phyloP scores from a whole-genome alignment of 1,140 invertebrate genomes.

The Lethocerus indicus region DNA sequence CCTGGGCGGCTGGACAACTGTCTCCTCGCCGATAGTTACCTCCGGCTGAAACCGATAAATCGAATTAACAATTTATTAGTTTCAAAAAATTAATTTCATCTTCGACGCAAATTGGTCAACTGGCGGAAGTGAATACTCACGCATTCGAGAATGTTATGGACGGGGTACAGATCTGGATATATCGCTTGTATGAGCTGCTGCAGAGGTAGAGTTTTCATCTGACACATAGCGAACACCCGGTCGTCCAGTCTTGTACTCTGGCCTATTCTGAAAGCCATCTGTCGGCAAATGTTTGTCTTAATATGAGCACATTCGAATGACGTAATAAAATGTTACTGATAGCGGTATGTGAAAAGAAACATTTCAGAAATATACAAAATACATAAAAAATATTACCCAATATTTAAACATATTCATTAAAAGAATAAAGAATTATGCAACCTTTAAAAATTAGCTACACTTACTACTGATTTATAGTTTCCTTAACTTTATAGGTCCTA shows the following conservation, averaged over 20 bases:
- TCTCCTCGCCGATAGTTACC: constrained; percentile 17
- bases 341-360: no score
- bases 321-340: no score
- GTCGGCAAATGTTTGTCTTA: no score
- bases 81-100: neutral
- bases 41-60: constrained; percentile 20
- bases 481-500: no score
- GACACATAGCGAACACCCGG: constrained; percentile 81
- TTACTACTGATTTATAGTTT: no score
- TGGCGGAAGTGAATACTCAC: constrained; percentile 23
- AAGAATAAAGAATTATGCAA: no score
- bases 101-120: neutral
- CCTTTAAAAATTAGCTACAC: no score
- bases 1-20: constrained; percentile 25
- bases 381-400: no score
- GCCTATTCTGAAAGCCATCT: constrained; percentile 76
- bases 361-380: no score
- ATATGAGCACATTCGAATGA: no score
- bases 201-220: constrained; percentile 80
- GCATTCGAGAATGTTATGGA: constrained; percentile 57
- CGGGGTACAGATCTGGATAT: constrained; percentile 86
- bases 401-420: neutral
- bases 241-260: constrained; percentile 81
- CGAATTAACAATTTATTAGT: neutral
- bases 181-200: constrained; percentile 63